Evolutionary conservation across 2,113 vertebrate species (phyloP).

Genomic region (Periophthalmodon schlosseri): DNA sequence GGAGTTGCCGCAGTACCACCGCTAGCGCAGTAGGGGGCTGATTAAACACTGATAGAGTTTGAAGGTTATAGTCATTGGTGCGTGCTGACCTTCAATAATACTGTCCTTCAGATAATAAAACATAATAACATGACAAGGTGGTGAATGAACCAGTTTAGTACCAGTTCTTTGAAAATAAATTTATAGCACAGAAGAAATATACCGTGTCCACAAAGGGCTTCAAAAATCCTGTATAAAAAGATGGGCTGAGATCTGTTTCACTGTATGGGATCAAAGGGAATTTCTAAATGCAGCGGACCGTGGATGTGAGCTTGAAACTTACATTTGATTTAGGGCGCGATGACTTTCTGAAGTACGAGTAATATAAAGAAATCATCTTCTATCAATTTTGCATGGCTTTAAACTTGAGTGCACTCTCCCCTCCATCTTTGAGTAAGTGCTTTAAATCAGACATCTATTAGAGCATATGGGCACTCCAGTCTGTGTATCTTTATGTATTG

Average conservation of each 20-base stretch:
- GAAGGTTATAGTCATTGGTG: background rate
- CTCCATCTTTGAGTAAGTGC: constrained; percentile 1
- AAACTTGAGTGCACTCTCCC: constrained; percentile 1
- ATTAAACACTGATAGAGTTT: background rate
- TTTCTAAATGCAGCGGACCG: background rate
- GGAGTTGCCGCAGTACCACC: background rate
- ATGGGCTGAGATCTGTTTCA: background rate
- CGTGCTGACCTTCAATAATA: constrained; percentile 8
- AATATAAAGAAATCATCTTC: constrained; percentile 9
- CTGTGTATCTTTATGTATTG: constrained; percentile 36
- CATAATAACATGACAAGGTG: background rate
- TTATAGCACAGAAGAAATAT: background rate
- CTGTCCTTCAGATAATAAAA: background rate
- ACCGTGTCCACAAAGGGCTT: background rate
- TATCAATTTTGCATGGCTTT: constrained; percentile 2
- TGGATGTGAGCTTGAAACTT: background rate
- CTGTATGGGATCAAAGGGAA: constrained; percentile 15
- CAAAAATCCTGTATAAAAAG: background rate
- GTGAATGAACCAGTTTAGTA: constrained; percentile 1
- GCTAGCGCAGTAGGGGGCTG: constrained; percentile 2
- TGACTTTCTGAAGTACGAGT: constrained; percentile 6
- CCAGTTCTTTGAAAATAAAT: constrained; percentile 13
- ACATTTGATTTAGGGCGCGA: background rate
- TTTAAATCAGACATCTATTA: background rate
- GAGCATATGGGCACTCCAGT: constrained; percentile 16